Evolutionary conservation across 2,113 vertebrate genomes (phyloP).

Genomic region (Cololabis saira): DNA sequence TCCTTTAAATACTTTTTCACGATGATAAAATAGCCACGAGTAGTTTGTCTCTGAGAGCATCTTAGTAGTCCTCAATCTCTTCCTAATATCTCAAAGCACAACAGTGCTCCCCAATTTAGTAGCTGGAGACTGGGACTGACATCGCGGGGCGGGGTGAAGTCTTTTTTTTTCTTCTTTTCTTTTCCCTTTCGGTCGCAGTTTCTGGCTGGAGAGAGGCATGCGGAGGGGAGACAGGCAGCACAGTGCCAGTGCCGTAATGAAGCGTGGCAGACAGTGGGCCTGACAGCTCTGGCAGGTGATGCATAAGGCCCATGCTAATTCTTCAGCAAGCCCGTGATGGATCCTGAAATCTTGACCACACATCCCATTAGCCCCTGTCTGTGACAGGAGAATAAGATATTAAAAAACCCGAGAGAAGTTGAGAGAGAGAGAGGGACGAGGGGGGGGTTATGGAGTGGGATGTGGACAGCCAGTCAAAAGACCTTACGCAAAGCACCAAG

Average conservation of each 20-base stretch:
- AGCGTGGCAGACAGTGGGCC: constrained; percentile 81
- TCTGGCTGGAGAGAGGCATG: constrained; percentile 73
- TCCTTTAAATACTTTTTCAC: constrained; percentile 90
- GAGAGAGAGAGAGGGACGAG: constrained; percentile 72
- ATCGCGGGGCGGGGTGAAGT: constrained; percentile 85
- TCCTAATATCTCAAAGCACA: constrained; percentile 83
- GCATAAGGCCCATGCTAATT: constrained; percentile 94
- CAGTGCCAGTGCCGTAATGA: constrained; percentile 88
- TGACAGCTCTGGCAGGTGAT: constrained; percentile 99
- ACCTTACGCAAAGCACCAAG: constrained; percentile 80
- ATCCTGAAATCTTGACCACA: constrained; percentile 99
- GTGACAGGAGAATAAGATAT: constrained; percentile 93
- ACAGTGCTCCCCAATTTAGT: constrained; percentile 79
- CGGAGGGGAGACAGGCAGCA: constrained; percentile 72
- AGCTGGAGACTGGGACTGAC: constrained; percentile 81
- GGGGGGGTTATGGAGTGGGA: constrained; percentile 72
- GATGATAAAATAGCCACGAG: constrained; percentile 68
- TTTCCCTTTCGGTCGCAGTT: constrained; percentile 57
- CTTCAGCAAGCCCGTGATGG: constrained; percentile 92
- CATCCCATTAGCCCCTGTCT: constrained; percentile 98
- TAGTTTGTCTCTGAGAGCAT: constrained; percentile 60
- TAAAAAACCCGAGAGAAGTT: constrained; percentile 79
- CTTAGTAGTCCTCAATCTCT: constrained; percentile 69
- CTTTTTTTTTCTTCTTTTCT: constrained; percentile 73
- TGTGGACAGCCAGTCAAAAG: constrained; percentile 81